Conservation (phyloP, 2,888 invertebrate species). For the Noctua comes region DNA sequence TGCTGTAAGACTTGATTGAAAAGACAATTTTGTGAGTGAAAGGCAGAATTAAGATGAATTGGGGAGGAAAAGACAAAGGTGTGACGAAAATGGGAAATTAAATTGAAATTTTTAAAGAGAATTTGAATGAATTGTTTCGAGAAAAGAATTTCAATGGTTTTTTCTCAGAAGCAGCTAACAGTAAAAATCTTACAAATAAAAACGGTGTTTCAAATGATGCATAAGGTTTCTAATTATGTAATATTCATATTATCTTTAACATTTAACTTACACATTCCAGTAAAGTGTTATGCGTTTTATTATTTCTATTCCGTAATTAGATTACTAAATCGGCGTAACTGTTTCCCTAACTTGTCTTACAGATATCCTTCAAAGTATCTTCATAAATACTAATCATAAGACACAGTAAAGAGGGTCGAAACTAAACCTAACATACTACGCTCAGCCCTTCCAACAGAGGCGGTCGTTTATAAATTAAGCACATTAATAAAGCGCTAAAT, state of each 20-base stretch:
- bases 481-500: constrained; percentile 64
- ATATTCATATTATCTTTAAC: background rate
- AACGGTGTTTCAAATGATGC: background rate
- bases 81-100: background rate
- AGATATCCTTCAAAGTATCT: constrained; percentile 9
- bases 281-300: background rate
- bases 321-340: background rate
- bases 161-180: background rate
- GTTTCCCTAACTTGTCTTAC: background rate
- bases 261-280: background rate
- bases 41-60: constrained; percentile 8
- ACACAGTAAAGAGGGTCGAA: background rate
- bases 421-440: background rate
- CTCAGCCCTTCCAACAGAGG: constrained; percentile 7
- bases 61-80: background rate
- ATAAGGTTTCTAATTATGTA: background rate
- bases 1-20: constrained; percentile 13
- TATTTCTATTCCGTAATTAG: background rate
- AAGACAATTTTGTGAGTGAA: constrained; percentile 15
- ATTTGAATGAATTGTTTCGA: background rate
- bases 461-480: constrained; percentile 57
- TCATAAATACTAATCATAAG: constrained; percentile 15
- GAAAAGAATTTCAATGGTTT: background rate
- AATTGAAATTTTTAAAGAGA: background rate
- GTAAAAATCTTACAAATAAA: background rate